Base-by-base conservation (phyloP, 1,140 invertebrate species). In the Reticulitermes speratus region DNA sequence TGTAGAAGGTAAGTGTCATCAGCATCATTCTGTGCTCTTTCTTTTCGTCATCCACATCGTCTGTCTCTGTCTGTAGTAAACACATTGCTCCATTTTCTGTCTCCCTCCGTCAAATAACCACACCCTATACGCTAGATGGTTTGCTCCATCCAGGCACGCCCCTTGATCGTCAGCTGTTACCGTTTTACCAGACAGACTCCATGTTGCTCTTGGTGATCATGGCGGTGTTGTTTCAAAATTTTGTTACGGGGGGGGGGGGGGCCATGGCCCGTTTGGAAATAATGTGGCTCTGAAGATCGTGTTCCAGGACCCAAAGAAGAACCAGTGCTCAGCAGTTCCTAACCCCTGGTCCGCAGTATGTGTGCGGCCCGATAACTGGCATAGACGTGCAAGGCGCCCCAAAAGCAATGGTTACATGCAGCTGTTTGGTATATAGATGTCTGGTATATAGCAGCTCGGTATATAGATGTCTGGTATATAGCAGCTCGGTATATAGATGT, bases 141-240 rank as follows among this genome's bases (percentile, higher is more conserved):
- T 65, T 75, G 65, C 65, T 75, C 65, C 65, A 25, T 75, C 65
- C 65, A 75, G 65, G 65, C 65, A 30, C 65, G 65, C 65, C 65
- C 65, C 65, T 75, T 75, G 25, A 75, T 75, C 25, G 65, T 75
- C 65, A 75, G 65, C 65, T 75, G 65, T 75, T 75, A 75, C 65
- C 25, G n/a, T 75, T 75, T 75, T n/a, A 25, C 25, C 25, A 25
- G 65, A 75, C 25, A 75, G 65, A 30, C 25, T 30, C 65, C 65
- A 75, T 75, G 65, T 75, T 75, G 25, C 65, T 75, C 0, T 30
- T 75, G 65, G n/a, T 75, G 25, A 14, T 75, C 25, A 75, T 75
- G 65, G 59, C 59, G 59, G 59, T 12, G 25, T 9, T 65, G 59
- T 6, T 75, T 30, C n/a, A 75, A 75, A 75, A 75, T 75, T 75